Conservation (phyloP, 1,140 invertebrate species). For the Meloidogyne chitwoodi region DNA sequence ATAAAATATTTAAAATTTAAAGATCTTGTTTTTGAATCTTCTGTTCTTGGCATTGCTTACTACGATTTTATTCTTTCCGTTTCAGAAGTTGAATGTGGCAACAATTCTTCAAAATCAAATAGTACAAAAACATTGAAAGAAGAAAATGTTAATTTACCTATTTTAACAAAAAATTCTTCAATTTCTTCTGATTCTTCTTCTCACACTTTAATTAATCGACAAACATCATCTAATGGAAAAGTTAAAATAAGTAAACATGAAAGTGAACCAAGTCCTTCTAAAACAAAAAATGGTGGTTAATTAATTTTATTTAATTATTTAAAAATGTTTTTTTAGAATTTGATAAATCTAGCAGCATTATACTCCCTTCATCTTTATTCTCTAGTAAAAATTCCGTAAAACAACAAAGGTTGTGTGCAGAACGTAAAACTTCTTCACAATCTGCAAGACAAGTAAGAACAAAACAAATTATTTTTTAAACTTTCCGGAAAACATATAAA, state of each 20-base stretch:
- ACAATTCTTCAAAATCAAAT: neutral
- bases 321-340: too few species aligned
- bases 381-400: neutral
- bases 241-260: neutral
- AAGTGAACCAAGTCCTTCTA: neutral
- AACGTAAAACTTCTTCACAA: neutral
- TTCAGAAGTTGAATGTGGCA: neutral
- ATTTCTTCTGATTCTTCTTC: conserved; percentile 3
- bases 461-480: neutral
- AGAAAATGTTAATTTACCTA: neutral
- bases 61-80: conserved; percentile 50
- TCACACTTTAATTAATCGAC: neutral
- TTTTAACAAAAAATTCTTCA: neutral
- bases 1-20: neutral
- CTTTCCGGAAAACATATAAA: too few species aligned
- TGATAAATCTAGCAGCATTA: too few species aligned
- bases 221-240: neutral
- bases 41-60: conserved; percentile 37
- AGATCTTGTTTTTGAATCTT: conserved; percentile 23
- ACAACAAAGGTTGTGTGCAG: neutral
- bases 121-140: neutral
- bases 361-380: neutral
- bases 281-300: neutral
- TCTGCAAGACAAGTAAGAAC: neutral
- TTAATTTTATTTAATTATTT: too few species aligned